Evolutionary conservation across 2,888 invertebrate genomes (phyloP), one percentile per base, ranked within the genome.

Genomic region (Sarcophaga caerulescens): DNA sequence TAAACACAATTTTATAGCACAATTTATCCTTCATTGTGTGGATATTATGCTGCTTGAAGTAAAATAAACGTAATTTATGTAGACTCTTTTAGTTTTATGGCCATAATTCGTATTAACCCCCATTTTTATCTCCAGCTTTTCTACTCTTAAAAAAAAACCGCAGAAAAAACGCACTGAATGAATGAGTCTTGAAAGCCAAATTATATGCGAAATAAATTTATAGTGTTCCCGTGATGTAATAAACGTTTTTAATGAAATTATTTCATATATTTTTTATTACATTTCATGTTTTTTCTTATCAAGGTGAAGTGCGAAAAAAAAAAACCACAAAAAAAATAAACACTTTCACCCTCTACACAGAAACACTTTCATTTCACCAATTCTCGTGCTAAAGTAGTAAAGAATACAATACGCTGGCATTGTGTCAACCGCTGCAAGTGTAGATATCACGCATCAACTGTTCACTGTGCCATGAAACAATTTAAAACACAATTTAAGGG

Each of bases 241-340:
- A 82, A 82, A 65, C 6, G 45, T 12, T 19, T 65, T 76, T 71
- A 82, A 65, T 66, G n/a, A 60, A 71, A 71, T 82, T 59, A 76
- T 76, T 75, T 44, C 66, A 57, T 57, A 63, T 45, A 69, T 69
- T 11, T 11, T 69, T 35, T 35, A 35, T 35, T 35, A 35, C 8
- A 35, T 35, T 35, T 35, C 35, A 35, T 8, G 10, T 35, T 35
- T 35, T 35, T 35, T 35, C 2, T 35, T 35, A 35, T 35, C 23
- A 23, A 59, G 47, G 45, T 59, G 59, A 45, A 21, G 60, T 66
- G 68, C 19, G 73, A 73, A 73, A 35, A 10, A 35, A 35, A 10
- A 35, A 35, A 35, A 0, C 0, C n/a, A n/a, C n/a, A n/a, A n/a
- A 6, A 35, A 6, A 35, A 35, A 1, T 35, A 1, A 10, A 35